phyloP scores from a whole-genome alignment of 2,888 invertebrate species.

The Hemaris fuciformis region DNA sequence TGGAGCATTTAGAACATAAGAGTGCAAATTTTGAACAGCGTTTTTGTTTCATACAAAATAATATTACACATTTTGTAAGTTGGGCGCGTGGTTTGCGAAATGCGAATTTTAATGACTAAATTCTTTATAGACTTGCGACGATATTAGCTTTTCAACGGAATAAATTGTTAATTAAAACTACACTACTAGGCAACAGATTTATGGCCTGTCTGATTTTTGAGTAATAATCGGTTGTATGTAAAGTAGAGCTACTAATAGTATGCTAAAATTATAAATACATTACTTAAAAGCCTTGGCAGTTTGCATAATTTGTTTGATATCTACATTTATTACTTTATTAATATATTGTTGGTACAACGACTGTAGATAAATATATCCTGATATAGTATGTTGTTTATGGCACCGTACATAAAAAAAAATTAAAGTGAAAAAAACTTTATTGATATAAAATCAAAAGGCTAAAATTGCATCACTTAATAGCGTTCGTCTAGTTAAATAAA shows the following conservation, averaged over 20 bases:
- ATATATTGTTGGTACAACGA: background rate
- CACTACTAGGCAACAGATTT: background rate
- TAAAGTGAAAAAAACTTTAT: no score
- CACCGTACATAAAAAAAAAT: no score
- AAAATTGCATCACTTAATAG: no score
- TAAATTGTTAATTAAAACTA: background rate
- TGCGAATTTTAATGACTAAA: background rate
- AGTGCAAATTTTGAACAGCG: background rate
- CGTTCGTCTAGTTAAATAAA: no score
- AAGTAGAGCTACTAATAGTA: background rate
- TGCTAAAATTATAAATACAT: background rate
- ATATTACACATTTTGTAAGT: background rate
- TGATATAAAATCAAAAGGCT: no score
- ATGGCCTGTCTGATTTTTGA: background rate
- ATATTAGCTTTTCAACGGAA: background rate
- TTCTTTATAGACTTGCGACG: background rate
- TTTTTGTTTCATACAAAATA: background rate
- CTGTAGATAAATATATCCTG: background rate
- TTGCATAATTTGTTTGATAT: background rate
- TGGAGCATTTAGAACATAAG: slow-evolving; percentile 2
- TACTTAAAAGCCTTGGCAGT: background rate
- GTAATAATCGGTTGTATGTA: background rate
- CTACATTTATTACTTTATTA: background rate
- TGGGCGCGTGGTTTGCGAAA: background rate
- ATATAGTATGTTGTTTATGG: no score